phyloP scores from a whole-genome alignment of 2,888 invertebrate species.

The Stomorhina lunata region DNA sequence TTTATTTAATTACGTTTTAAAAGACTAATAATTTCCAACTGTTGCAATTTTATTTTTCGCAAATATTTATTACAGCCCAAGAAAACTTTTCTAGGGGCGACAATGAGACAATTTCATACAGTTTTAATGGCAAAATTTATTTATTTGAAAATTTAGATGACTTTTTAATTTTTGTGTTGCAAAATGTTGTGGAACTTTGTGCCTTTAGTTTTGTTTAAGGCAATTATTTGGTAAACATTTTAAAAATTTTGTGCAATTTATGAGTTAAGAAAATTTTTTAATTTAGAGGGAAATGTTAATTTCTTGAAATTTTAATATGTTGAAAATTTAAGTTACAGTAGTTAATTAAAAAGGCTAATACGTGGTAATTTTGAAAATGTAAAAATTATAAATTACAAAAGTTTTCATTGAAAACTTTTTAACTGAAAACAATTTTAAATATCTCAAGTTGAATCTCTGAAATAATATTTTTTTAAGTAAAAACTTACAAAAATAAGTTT shows the following conservation, averaged over 20 bases:
- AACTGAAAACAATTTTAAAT: too few species aligned
- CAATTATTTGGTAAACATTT: not conserved
- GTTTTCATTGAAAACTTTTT: too few species aligned
- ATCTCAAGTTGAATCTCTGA: not conserved
- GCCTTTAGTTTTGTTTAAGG: not conserved
- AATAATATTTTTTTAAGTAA: not conserved
- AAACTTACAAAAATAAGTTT: not conserved
- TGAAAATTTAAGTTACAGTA: too few species aligned
- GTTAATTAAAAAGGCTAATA: too few species aligned
- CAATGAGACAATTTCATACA: not conserved
- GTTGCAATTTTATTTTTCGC: not conserved
- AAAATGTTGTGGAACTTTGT: not conserved
- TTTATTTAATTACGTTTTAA: constrained; percentile 4
- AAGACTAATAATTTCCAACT: constrained; percentile 1
- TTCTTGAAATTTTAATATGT: too few species aligned
- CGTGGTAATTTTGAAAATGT: too few species aligned
- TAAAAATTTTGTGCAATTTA: not conserved
- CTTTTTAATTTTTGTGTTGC: not conserved
- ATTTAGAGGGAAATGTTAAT: too few species aligned
- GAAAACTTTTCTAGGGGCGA: not conserved
- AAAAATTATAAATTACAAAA: too few species aligned
- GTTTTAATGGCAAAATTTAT: not conserved
- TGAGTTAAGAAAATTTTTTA: not conserved
- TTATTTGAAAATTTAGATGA: not conserved
- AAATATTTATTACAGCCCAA: not conserved